Evolutionary conservation across 2,888 invertebrate species (phyloP).

Genomic region (Meiosimyza platycephala): DNA sequence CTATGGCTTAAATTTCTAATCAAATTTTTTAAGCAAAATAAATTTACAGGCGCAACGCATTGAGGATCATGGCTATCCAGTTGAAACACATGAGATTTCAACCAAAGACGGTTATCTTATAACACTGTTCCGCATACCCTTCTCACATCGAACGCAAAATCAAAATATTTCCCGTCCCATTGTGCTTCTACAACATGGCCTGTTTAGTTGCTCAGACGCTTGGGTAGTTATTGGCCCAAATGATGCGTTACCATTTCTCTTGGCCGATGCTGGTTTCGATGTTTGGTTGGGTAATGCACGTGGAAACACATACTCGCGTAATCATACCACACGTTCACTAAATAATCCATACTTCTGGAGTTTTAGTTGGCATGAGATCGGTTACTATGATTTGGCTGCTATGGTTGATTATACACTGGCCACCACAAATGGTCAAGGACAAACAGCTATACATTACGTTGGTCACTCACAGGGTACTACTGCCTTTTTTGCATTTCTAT

Average conservation of each 20-base stretch:
- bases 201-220: slow-evolving; percentile 56
- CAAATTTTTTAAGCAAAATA: neutral
- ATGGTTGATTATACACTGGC: slow-evolving; percentile 55
- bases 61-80: slow-evolving; percentile 70
- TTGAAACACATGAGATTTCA: slow-evolving; percentile 72
- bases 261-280: slow-evolving; percentile 61
- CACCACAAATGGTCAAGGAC: slow-evolving; percentile 48
- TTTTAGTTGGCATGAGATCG: slow-evolving; percentile 52
- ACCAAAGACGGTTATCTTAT: slow-evolving; percentile 59
- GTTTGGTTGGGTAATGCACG: slow-evolving; percentile 63
- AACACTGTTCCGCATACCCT: slow-evolving; percentile 58
- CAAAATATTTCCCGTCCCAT: slow-evolving; percentile 56
- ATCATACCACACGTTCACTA: slow-evolving; percentile 45
- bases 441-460: slow-evolving; percentile 56
- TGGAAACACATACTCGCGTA: slow-evolving; percentile 53
- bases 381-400: slow-evolving; percentile 50
- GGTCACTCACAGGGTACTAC: slow-evolving; percentile 63
- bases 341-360: slow-evolving; percentile 45
- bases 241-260: slow-evolving; percentile 52
- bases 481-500: slow-evolving; percentile 54
- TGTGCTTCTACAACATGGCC: slow-evolving; percentile 69
- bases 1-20: neutral
- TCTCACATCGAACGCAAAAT: slow-evolving; percentile 43
- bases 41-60: slow-evolving; percentile 52
- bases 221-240: slow-evolving; percentile 58